phyloP scores from a whole-genome alignment of 2,113 vertebrate species.

The Perca fluviatilis region DNA sequence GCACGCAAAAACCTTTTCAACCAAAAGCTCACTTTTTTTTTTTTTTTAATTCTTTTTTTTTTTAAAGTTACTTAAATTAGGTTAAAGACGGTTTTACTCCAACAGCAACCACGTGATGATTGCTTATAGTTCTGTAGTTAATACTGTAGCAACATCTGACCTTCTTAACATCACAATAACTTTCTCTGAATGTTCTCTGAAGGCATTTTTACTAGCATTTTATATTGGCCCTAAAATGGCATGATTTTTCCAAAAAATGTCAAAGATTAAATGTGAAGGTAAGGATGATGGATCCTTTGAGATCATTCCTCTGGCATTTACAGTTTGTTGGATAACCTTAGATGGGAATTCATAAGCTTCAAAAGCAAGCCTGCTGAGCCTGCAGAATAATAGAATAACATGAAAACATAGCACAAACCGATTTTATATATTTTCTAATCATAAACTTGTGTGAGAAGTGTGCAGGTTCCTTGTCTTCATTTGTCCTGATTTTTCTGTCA shows the following conservation, averaged over 20 bases:
- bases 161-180: conserved; percentile 11
- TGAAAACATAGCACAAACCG: neutral
- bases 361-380: neutral
- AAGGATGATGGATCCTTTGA: conserved; percentile 35
- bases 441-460: neutral
- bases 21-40: no score
- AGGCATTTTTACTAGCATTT: conserved; percentile 7
- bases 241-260: conserved; percentile 13
- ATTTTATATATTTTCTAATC: neutral
- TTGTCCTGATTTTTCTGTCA: conserved; percentile 22
- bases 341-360: conserved; percentile 16
- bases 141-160: neutral
- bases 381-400: neutral
- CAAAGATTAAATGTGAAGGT: conserved; percentile 11
- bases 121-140: neutral
- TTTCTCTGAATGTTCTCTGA: neutral
- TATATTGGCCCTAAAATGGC: conserved; percentile 27
- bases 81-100: neutral
- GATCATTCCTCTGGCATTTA: conserved; percentile 28
- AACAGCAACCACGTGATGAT: neutral
- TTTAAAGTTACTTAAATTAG: no score
- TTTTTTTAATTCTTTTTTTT: no score
- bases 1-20: neutral
- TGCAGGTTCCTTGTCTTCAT: no score
- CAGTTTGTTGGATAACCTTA: conserved; percentile 12